Evolutionary conservation across 2,797 vertebrate genomes (phyloP), one percentile per base, ranked within the genome.

Genomic region (Alectoris magna): DNA sequence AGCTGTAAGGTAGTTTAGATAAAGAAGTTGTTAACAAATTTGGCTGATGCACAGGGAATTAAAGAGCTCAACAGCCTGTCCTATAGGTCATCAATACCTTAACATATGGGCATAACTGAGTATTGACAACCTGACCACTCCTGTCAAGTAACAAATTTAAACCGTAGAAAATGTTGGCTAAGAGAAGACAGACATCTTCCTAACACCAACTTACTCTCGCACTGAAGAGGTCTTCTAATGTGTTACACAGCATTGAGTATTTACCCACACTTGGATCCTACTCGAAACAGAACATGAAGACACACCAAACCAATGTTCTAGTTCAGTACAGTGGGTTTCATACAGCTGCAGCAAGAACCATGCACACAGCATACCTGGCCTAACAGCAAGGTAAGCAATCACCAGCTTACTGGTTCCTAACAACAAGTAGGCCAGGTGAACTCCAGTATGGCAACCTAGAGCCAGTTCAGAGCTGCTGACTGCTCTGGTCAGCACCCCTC

Each of bases 201-300:
- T 31, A 80, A 63, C 24, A 56, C 8, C 24, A 12, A 12, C 48
- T 70, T 73, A 46, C 7, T 80, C 39, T 41, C 19, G 41, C 17
- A n/a, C 14, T 24, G 31, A 48, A 62, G 15, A 74, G 39, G 21
- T 44, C 18, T 0, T 0, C 51, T 18, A 36, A 43, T 0, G 0
- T 49, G 34, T 67, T 38, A 46, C 26, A 84, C 66, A 41, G 62
- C 82, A 72, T 0, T 48, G 46, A 34, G 31, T 36, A 53, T 31
- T 53, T 10, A 34, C 46, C 27, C 29, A 6, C 26, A 59, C 59
- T 82, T 10, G 56, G 48, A 67, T 70, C 44, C 19, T 41, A 19
- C 55, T 72, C 49, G 71, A 75, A 36, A n/a, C 29, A 81, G 58
- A 24, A 74, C 75, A 12, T 2, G 29, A 59, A 43, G 29, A 84